These are phyloP conservation scores for Phocides pigmalion DNA, from an alignment of 1,140 invertebrate species.

Conservation along the genomic window DNA sequence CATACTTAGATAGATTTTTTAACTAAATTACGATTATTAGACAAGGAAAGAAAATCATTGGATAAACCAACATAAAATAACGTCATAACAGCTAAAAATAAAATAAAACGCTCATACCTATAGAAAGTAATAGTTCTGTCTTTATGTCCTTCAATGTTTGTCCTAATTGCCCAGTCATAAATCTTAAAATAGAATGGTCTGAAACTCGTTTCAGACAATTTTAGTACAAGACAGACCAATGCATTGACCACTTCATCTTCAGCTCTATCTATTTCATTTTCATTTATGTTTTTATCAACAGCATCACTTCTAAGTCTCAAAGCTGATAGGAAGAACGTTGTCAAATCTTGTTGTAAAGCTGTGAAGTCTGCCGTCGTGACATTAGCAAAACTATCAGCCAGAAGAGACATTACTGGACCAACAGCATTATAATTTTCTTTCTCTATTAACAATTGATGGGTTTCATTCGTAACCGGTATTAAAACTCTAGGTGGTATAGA, in stretches of 20 bases:
- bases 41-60: too few relatives aligned
- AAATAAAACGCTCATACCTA: conserved; percentile 81
- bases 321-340: conserved; percentile 89
- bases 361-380: conserved; percentile 86
- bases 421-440: conserved; percentile 86
- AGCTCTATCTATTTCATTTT: conserved; percentile 68
- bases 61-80: too few relatives aligned
- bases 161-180: conserved; percentile 91
- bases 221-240: conserved; percentile 91
- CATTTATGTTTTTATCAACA: conserved; percentile 63
- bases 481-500: conserved; percentile 90
- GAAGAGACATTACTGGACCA: conserved; percentile 88
- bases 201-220: conserved; percentile 94
- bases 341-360: conserved; percentile 86
- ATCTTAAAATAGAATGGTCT: conserved; percentile 94
- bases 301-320: conserved; percentile 87
- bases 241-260: conserved; percentile 91
- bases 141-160: conserved; percentile 83
- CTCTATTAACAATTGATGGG: conserved; percentile 86
- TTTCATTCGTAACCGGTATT: conserved; percentile 89
- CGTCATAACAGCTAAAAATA: too few relatives aligned
- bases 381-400: conserved; percentile 88
- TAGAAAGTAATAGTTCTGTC: conserved; percentile 91
- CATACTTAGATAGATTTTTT: too few relatives aligned
- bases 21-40: too few relatives aligned